These are phyloP conservation scores for Zosterops borbonicus DNA, from an alignment of 2,113 vertebrate genomes.

Conservation along the genomic window DNA sequence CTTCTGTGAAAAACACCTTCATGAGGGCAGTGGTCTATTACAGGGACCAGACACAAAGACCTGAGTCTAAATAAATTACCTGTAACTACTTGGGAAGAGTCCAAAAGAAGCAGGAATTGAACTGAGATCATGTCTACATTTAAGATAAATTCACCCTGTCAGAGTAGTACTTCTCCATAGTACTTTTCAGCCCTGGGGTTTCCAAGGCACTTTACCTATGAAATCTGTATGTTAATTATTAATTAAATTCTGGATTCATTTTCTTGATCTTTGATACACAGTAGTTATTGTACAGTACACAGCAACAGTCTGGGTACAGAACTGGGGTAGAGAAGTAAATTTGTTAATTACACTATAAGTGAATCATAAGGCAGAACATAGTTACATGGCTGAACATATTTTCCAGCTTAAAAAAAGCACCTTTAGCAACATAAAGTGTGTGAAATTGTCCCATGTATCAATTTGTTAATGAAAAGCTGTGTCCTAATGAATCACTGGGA, in stretches of 20 bases:
- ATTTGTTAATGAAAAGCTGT: background rate
- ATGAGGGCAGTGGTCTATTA: background rate
- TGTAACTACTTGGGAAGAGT: background rate
- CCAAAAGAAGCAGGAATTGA: slow-evolving; percentile 11
- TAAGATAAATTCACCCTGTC: background rate
- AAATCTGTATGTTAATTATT: background rate
- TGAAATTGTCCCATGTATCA: background rate
- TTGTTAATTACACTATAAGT: background rate
- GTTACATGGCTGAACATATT: background rate
- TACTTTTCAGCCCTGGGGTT: background rate
- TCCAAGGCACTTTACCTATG: background rate
- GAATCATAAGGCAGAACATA: background rate
- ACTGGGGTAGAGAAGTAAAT: background rate
- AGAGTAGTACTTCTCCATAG: background rate
- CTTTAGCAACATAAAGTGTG: background rate
- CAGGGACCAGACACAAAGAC: background rate
- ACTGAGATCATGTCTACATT: background rate
- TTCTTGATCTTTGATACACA: background rate
- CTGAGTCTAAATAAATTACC: background rate
- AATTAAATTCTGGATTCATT: background rate
- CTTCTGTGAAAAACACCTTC: background rate
- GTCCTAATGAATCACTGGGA: background rate
- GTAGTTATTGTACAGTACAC: background rate
- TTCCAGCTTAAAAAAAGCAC: background rate
- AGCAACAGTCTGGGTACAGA: background rate